Conservation (phyloP, 2,888 invertebrate species). For the Machimus rusticus region DNA sequence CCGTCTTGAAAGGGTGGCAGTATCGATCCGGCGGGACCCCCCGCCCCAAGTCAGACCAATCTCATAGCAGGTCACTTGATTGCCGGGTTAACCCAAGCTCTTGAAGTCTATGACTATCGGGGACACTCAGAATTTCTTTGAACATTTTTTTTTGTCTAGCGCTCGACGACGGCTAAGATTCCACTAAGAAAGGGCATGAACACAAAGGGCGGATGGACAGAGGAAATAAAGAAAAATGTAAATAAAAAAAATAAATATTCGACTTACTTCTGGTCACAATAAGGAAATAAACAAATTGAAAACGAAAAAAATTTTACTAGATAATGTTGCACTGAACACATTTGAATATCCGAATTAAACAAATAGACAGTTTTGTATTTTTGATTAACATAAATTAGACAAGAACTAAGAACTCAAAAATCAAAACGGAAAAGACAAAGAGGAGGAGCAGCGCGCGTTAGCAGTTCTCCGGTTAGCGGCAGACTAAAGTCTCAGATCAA, state of each 20-base stretch:
- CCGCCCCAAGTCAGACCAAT: neutral
- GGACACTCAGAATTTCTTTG: neutral
- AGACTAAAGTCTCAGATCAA: neutral
- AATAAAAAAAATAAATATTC: neutral
- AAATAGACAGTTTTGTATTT: neutral
- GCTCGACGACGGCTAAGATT: neutral
- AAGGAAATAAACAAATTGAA: neutral
- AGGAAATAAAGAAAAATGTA: neutral
- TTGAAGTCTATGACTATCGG: neutral
- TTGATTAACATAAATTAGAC: neutral
- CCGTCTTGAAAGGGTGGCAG: neutral
- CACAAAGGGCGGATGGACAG: neutral
- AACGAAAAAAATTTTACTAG: neutral
- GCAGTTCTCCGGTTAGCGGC: conserved; percentile 9
- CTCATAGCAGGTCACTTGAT: conserved; percentile 6
- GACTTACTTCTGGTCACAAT: neutral
- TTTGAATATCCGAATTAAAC: neutral
- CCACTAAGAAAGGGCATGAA: neutral
- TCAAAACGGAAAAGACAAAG: conserved; percentile 19
- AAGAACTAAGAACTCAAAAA: conserved; percentile 29
- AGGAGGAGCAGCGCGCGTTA: neutral
- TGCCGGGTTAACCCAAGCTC: neutral
- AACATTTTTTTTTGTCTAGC: neutral
- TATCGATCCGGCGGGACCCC: neutral
- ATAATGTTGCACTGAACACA: neutral